Percentiles rank a stretch among this genome's conserved stretches.
These are phyloP conservation scores for Oreortyx pictus DNA, from an alignment of 2,797 vertebrate species.

Conservation along the genomic window DNA sequence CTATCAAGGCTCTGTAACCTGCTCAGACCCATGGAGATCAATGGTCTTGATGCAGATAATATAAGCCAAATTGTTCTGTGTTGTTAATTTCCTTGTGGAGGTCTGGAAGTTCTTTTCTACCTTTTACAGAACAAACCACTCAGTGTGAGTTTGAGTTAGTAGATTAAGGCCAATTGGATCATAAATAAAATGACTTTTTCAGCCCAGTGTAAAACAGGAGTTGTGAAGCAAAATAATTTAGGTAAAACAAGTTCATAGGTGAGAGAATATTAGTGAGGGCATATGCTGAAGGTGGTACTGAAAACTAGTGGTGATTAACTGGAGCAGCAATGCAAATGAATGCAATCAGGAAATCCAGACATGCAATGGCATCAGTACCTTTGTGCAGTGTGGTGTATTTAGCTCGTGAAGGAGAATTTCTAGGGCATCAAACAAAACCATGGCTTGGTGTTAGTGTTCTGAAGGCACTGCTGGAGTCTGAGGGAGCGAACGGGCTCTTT, in stretches of 20 bases:
- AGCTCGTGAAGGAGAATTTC: not conserved
- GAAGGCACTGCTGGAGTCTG: not conserved
- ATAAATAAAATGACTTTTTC: conserved; percentile 43
- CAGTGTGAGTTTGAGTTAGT: not conserved
- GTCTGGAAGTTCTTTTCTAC: not conserved
- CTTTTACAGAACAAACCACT: not conserved
- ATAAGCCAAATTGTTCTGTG: not conserved
- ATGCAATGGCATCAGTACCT: not conserved
- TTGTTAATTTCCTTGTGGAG: not conserved
- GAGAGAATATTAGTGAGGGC: not conserved
- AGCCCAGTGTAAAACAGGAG: not conserved
- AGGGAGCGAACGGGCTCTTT: not conserved
- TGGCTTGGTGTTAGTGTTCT: fast-evolving
- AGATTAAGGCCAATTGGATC: conserved; percentile 51
- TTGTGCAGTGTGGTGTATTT: not conserved
- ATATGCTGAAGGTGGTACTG: not conserved
- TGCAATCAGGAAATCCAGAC: not conserved
- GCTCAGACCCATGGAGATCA: not conserved
- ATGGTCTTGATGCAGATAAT: not conserved
- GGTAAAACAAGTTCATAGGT: not conserved
- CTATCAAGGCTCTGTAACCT: not conserved
- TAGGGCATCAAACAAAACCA: not conserved
- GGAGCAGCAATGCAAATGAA: not conserved
- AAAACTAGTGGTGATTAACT: not conserved
- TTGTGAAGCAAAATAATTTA: not conserved